Percentiles rank a stretch among this genome's conserved stretches.
phyloP scores from a whole-genome alignment of 2,888 invertebrate genomes.

The Epinotia brunnichana region DNA sequence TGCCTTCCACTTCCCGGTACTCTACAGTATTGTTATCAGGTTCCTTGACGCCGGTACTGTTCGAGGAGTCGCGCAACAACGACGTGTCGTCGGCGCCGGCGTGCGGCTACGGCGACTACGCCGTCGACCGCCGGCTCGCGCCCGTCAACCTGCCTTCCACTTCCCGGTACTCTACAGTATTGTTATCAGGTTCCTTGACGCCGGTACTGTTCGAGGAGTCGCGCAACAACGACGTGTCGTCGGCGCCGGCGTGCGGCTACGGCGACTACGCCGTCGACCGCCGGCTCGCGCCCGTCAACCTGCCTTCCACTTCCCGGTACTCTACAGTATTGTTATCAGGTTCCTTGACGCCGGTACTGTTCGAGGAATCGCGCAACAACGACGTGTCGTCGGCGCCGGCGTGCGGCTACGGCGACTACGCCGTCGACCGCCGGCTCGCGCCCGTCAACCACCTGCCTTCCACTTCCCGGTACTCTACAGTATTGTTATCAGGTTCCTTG shows the following conservation, averaged over 20 bases:
- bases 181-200: slow-evolving; percentile 63
- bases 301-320: slow-evolving; percentile 77
- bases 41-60: slow-evolving; percentile 66
- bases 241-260: slow-evolving; percentile 48
- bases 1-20: slow-evolving; percentile 77
- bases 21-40: slow-evolving; percentile 54
- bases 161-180: slow-evolving; percentile 64
- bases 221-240: slow-evolving; percentile 70
- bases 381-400: slow-evolving; percentile 60
- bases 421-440: slow-evolving; percentile 54
- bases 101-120: slow-evolving; percentile 46
- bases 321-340: slow-evolving; percentile 54
- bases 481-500: slow-evolving; percentile 57
- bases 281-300: slow-evolving; percentile 58
- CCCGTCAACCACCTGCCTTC: slow-evolving; percentile 70
- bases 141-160: slow-evolving; percentile 73
- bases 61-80: slow-evolving; percentile 71
- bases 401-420: slow-evolving; percentile 46
- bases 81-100: slow-evolving; percentile 60
- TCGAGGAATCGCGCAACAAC: slow-evolving; percentile 71
- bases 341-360: slow-evolving; percentile 66
- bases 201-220: slow-evolving; percentile 70
- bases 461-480: slow-evolving; percentile 65
- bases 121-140: slow-evolving; percentile 54
- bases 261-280: slow-evolving; percentile 53